phyloP scores from a whole-genome alignment of 2,113 vertebrate species.

The Morone saxatilis region DNA sequence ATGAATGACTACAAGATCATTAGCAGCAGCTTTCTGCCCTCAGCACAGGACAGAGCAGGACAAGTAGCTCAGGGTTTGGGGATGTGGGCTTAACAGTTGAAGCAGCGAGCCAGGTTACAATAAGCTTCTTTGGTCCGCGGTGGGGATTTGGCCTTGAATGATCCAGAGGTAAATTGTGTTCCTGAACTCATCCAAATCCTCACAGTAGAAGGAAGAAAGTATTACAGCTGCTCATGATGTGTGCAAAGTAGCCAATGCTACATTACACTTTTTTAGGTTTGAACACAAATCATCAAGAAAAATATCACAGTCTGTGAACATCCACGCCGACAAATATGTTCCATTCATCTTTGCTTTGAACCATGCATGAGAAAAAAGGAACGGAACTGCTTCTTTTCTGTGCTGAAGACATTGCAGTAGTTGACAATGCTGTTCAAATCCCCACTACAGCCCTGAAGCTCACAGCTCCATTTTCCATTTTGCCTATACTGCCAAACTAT shows the following conservation, averaged over 20 bases:
- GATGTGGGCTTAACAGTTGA: conserved; percentile 66
- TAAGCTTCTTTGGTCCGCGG: conserved; percentile 75
- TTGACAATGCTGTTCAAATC: conserved; percentile 33
- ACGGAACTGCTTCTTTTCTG: conserved; percentile 21
- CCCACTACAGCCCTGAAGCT: not conserved
- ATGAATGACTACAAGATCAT: conserved; percentile 65
- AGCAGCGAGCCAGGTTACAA: conserved; percentile 77
- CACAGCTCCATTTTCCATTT: conserved; percentile 26
- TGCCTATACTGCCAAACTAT: conserved; percentile 37
- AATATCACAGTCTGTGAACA: conserved; percentile 17
- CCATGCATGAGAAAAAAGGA: not conserved
- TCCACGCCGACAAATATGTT: conserved; percentile 8
- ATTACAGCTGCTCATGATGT: conserved; percentile 50
- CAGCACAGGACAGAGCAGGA: conserved; percentile 29
- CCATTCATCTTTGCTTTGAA: conserved; percentile 37
- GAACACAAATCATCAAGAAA: conserved; percentile 39
- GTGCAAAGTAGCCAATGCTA: conserved; percentile 47
- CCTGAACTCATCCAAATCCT: conserved; percentile 73
- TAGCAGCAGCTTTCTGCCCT: conserved; percentile 62
- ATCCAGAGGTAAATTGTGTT: conserved; percentile 76
- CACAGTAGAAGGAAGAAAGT: conserved; percentile 45
- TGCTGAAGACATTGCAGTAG: conserved; percentile 9
- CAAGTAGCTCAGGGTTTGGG: conserved; percentile 70
- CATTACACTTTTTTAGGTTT: conserved; percentile 11
- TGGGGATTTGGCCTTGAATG: conserved; percentile 70